Conservation (phyloP, 1,140 invertebrate genomes). For the Micrasema longulum region DNA sequence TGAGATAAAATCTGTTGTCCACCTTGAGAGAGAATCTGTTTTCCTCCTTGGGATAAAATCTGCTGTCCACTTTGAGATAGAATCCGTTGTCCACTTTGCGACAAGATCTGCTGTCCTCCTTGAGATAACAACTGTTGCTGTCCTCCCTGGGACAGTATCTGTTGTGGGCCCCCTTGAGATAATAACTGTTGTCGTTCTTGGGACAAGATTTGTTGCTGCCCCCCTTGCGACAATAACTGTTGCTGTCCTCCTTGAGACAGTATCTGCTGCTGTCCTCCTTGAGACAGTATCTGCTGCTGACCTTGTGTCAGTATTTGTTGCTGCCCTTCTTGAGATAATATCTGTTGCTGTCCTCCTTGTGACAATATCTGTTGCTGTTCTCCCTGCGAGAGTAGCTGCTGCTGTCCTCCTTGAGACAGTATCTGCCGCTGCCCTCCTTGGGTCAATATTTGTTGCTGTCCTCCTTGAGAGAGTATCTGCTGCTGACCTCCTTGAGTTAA, state of each 20-base stretch:
- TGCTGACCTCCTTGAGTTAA: slow-evolving; percentile 55
- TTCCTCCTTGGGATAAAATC: slow-evolving; percentile 52
- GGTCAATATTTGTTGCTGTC: slow-evolving; percentile 65
- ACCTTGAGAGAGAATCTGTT: slow-evolving; percentile 57
- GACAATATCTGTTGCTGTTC: slow-evolving; percentile 64
- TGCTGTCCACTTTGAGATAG: slow-evolving; percentile 43
- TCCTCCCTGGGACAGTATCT: slow-evolving; percentile 59
- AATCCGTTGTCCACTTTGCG: slow-evolving; percentile 59
- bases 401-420: slow-evolving; percentile 57
- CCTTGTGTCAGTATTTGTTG: slow-evolving; percentile 63
- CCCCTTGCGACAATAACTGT: slow-evolving; percentile 62
- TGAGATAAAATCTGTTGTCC: slow-evolving; percentile 61
- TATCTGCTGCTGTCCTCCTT: slow-evolving; percentile 63
- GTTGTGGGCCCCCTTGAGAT: slow-evolving; percentile 55
- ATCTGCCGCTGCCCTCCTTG: slow-evolving; percentile 60
- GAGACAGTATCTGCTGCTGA: slow-evolving; percentile 62
- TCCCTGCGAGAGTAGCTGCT: slow-evolving; percentile 57
- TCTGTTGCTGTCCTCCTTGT: slow-evolving; percentile 62
- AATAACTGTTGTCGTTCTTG: slow-evolving; percentile 56
- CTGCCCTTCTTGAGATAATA: slow-evolving; percentile 62
- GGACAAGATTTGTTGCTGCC: slow-evolving; percentile 58
- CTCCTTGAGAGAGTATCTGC: slow-evolving; percentile 56
- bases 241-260: slow-evolving; percentile 61
- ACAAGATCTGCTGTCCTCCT: slow-evolving; percentile 60
- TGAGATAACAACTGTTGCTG: slow-evolving; percentile 63